Evolutionary conservation across 2,113 vertebrate genomes (phyloP).

Genomic region (Rhea americana): DNA sequence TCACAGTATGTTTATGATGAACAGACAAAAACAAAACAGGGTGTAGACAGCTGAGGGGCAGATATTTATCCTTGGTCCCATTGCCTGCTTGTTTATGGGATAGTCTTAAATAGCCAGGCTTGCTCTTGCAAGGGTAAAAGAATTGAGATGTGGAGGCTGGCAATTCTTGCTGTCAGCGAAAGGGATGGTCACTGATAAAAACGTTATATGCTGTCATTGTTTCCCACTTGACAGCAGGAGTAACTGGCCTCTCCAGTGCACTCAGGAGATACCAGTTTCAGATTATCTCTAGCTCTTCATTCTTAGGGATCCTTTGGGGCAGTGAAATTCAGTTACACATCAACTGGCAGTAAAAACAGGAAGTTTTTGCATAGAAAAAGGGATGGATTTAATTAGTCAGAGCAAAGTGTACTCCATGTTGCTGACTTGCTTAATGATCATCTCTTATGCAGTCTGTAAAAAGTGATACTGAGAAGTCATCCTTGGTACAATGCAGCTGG

Average conservation of each 20-base stretch:
- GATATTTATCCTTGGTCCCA: neutral
- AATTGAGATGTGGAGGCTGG: neutral
- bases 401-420: neutral
- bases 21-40: neutral
- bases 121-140: neutral
- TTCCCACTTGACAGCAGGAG: neutral
- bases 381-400: neutral
- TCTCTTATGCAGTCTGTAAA: neutral
- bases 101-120: neutral
- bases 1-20: neutral
- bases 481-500: neutral
- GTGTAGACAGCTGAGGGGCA: accelerated
- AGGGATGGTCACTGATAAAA: neutral
- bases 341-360: neutral
- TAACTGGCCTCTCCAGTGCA: neutral
- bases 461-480: neutral
- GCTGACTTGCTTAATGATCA: neutral
- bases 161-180: neutral
- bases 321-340: neutral
- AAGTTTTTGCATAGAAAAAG: neutral
- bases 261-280: neutral
- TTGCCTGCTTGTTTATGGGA: neutral
- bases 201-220: neutral
- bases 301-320: neutral
- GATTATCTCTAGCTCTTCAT: neutral